These are phyloP conservation scores for Eulemur macaco DNA, from an alignment of 2,113 vertebrate genomes.

Conservation along the genomic window DNA sequence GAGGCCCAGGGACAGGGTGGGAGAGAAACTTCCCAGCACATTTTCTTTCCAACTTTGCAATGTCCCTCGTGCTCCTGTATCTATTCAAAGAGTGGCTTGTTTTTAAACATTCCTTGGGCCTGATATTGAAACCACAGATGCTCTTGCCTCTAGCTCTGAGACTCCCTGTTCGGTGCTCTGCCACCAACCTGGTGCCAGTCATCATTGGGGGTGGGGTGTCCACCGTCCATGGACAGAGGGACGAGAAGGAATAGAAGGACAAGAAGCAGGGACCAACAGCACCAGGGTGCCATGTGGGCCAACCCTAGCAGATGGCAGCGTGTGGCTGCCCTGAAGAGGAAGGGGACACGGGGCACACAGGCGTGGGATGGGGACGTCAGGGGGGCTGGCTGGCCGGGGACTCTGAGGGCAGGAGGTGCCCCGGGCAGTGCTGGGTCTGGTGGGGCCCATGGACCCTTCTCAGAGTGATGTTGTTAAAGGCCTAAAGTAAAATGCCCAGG, in stretches of 20 bases:
- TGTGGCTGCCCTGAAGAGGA: not conserved
- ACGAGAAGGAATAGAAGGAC: not conserved
- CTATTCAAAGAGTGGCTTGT: not conserved
- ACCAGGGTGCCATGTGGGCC: not conserved
- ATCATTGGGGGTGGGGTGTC: fast-evolving
- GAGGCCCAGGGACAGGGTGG: not conserved
- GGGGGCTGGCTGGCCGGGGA: not conserved
- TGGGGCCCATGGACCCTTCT: not conserved
- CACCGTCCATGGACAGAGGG: fast-evolving
- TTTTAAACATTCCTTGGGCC: not conserved
- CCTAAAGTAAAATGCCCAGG: not conserved
- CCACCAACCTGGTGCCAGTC: not conserved
- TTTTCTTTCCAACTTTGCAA: not conserved
- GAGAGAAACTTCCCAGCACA: not conserved
- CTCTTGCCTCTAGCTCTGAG: not conserved
- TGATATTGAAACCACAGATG: not conserved
- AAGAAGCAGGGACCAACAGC: not conserved
- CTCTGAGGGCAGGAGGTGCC: not conserved
- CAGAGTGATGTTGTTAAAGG: not conserved
- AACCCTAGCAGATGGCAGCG: not conserved
- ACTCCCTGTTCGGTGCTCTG: not conserved
- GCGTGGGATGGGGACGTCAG: not conserved
- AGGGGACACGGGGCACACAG: too few species aligned
- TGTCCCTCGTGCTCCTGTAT: not conserved
- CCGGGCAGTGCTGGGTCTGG: not conserved